Evolutionary conservation across 1,140 invertebrate species (phyloP).

Genomic region (Cherax destructor): DNA sequence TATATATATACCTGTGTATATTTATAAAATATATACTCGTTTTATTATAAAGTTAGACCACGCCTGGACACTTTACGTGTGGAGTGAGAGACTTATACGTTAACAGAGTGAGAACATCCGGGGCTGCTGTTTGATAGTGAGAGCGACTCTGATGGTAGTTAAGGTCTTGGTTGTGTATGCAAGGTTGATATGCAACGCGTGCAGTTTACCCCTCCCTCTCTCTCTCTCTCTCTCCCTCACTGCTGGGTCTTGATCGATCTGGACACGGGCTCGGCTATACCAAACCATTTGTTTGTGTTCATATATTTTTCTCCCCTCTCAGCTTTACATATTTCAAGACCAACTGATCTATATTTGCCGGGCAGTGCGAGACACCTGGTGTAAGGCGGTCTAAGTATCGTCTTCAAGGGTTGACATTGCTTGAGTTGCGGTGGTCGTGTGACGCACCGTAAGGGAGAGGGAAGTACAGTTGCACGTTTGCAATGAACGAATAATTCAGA

Average conservation of each 20-base stretch:
- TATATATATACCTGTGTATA: neutral
- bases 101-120: too few relatives aligned
- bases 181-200: slow-evolving; percentile 61
- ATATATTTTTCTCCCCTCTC: neutral
- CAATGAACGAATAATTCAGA: slow-evolving; percentile 62
- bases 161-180: slow-evolving; percentile 22
- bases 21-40: too few relatives aligned
- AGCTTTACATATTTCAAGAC: slow-evolving; percentile 19
- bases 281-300: slow-evolving; percentile 34
- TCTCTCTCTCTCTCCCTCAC: neutral
- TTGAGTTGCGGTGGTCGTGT: neutral
- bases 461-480: neutral
- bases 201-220: slow-evolving; percentile 30
- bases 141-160: too few relatives aligned
- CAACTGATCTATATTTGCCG: slow-evolving; percentile 51
- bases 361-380: neutral
- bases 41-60: too few relatives aligned
- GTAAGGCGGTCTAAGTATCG: neutral
- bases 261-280: slow-evolving; percentile 14
- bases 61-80: too few relatives aligned
- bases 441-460: neutral
- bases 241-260: slow-evolving; percentile 60
- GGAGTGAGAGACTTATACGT: too few relatives aligned
- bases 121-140: too few relatives aligned
- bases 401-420: too few relatives aligned